Conservation (phyloP, 2,797 vertebrate genomes). For the Sebastes matsubarae region DNA sequence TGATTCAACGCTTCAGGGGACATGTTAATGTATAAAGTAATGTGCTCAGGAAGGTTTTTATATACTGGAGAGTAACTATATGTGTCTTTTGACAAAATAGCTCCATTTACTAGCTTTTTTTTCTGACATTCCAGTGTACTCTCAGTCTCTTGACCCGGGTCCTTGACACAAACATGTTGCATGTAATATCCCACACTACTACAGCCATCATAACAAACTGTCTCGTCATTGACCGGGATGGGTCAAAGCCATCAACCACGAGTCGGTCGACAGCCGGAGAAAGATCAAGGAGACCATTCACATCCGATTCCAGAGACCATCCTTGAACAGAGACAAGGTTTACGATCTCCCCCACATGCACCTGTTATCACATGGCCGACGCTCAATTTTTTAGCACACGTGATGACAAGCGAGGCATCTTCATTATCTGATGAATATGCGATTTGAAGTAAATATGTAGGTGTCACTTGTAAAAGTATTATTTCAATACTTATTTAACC, state of each 20-base stretch:
- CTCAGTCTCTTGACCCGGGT: neutral
- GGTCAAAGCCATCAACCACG: neutral
- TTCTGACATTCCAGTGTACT: neutral
- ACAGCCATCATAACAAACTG: neutral
- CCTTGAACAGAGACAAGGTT: neutral
- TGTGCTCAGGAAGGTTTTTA: neutral
- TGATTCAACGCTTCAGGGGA: neutral
- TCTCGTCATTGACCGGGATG: neutral
- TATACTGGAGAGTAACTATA: neutral
- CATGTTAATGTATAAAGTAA: neutral
- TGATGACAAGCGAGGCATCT: neutral
- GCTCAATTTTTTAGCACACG: neutral
- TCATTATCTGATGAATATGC: neutral
- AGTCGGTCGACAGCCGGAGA: neutral
- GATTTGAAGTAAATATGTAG: neutral
- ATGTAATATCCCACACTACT: neutral
- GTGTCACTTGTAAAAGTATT: neutral
- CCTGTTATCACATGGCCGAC: neutral
- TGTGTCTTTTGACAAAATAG: neutral
- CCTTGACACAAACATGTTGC: neutral
- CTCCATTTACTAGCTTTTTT: neutral
- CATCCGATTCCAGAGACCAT: neutral
- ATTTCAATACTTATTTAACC: neutral
- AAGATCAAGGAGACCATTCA: constrained; percentile 6
- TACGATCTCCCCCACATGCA: neutral